These are phyloP conservation scores for Saccopteryx bilineata DNA, from an alignment of 2,113 vertebrate species.

Conservation along the genomic window DNA sequence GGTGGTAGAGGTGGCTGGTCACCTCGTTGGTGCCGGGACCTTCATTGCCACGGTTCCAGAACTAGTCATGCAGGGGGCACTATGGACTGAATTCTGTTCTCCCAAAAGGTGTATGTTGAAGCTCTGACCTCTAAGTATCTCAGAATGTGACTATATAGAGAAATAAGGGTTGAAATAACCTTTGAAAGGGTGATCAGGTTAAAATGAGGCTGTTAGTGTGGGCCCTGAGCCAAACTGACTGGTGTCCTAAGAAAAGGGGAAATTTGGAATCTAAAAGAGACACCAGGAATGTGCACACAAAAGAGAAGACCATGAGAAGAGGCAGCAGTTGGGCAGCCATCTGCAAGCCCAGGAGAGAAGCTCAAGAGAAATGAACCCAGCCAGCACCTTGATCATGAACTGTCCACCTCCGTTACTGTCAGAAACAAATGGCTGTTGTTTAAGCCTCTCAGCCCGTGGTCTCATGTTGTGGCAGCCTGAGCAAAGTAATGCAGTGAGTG, in stretches of 20 bases:
- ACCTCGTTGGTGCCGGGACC: background rate
- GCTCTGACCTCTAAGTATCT: background rate
- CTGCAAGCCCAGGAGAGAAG: background rate
- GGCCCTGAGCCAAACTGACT: background rate
- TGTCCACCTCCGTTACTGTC: background rate
- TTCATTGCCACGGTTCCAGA: background rate
- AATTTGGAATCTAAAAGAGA: background rate
- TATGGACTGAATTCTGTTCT: background rate
- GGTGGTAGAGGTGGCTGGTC: background rate
- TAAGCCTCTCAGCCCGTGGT: background rate
- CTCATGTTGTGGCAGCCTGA: background rate
- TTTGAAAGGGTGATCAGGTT: background rate
- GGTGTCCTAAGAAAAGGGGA: background rate
- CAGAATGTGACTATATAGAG: background rate
- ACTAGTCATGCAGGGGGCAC: background rate
- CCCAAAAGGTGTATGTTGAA: background rate
- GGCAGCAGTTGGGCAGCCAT: background rate
- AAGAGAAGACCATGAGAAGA: background rate
- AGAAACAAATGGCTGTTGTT: background rate
- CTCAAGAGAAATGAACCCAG: background rate
- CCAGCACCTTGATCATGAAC: background rate
- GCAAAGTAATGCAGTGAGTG: background rate
- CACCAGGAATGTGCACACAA: background rate
- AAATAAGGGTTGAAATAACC: background rate
- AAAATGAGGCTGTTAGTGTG: background rate